Evolutionary conservation across 1,140 invertebrate genomes (phyloP).

Genomic region (Samia ricini): DNA sequence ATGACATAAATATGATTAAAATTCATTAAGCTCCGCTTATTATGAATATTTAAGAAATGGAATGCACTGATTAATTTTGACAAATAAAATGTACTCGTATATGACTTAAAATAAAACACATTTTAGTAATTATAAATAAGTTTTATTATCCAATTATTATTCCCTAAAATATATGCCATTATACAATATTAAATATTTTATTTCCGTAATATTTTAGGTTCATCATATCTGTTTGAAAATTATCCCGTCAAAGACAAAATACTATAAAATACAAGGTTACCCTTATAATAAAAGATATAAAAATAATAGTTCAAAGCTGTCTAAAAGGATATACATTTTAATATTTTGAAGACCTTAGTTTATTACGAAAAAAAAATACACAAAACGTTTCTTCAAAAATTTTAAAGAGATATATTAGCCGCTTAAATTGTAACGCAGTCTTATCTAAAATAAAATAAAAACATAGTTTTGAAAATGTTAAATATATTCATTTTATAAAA

Average conservation of each 20-base stretch:
- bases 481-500: slow-evolving; percentile 19
- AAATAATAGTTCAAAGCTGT: background rate
- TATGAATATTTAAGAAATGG: too few relatives aligned
- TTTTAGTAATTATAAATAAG: background rate
- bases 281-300: background rate
- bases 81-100: background rate
- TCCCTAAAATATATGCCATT: background rate
- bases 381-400: background rate
- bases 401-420: slow-evolving; percentile 16
- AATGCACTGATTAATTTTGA: too few relatives aligned
- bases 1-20: too few relatives aligned
- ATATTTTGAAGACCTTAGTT: background rate
- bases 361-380: background rate
- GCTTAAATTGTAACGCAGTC: slow-evolving; percentile 32
- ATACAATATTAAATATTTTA: background rate
- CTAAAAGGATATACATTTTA: background rate
- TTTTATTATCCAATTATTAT: background rate
- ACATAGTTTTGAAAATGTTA: slow-evolving; percentile 18
- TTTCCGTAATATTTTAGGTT: background rate
- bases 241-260: too few relatives aligned
- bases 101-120: background rate
- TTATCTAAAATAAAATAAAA: slow-evolving; percentile 33
- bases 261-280: background rate
- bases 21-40: too few relatives aligned
- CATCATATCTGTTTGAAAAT: too few relatives aligned